A percentile compares a stretch with the other conserved stretches of the same genome.
Conservation (phyloP, 2,113 vertebrate genomes). For the Stigmatopora nigra region DNA sequence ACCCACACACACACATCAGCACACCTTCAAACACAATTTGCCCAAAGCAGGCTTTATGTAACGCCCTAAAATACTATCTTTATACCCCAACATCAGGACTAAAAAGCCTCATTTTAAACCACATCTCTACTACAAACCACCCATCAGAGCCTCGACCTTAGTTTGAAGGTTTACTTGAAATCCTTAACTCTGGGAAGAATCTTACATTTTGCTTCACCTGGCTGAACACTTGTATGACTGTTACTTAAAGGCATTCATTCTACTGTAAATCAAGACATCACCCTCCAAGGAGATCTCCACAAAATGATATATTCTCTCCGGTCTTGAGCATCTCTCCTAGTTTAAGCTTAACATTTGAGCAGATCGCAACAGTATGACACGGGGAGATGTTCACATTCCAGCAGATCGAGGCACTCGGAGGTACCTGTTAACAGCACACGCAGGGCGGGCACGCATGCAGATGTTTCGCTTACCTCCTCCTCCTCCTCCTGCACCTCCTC, state of each 20-base stretch:
- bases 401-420: conserved; percentile 17
- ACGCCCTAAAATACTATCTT: neutral
- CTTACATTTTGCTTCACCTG: neutral
- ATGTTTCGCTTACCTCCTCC: conserved; percentile 59
- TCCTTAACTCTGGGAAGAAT: neutral
- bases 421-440: conserved; percentile 55
- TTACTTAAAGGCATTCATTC: neutral
- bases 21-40: no score
- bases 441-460: neutral
- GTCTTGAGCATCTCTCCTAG: neutral
- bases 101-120: neutral
- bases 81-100: neutral
- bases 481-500: conserved; percentile 64
- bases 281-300: neutral
- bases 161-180: neutral
- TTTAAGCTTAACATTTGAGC: neutral
- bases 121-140: neutral
- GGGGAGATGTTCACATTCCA: conserved; percentile 5
- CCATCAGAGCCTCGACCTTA: neutral
- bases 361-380: neutral
- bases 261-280: neutral
- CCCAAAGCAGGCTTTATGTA: no score
- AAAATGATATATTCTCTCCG: neutral
- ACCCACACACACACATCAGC: neutral
- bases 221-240: neutral